phyloP scores from a whole-genome alignment of 1,140 invertebrate species.

The Drosophila neocordata region DNA sequence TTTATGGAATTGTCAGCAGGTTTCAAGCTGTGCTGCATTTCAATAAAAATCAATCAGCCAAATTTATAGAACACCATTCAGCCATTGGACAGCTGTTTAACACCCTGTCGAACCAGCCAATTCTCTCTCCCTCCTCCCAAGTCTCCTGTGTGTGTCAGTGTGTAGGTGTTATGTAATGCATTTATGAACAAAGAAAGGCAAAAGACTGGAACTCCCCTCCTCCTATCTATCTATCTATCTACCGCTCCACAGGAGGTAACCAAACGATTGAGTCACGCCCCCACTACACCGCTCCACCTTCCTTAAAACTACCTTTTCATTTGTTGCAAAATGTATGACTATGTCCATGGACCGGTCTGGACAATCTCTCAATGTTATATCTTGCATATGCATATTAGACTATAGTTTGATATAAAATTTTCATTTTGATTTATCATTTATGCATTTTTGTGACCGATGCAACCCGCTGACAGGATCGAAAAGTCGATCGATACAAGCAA shows the following conservation, averaged over 20 bases:
- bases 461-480: constrained; percentile 50
- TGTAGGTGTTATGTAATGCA: constrained; percentile 72
- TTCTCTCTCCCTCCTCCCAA: background rate
- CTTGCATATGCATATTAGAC: constrained; percentile 32
- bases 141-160: constrained; percentile 40
- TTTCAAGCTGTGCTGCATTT: constrained; percentile 73
- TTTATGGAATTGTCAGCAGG: constrained; percentile 71
- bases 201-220: constrained; percentile 31
- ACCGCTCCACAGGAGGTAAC: constrained; percentile 51
- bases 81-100: constrained; percentile 65
- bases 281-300: background rate
- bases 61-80: constrained; percentile 67
- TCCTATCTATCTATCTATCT: background rate
- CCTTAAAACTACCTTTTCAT: constrained; percentile 15
- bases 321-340: constrained; percentile 42
- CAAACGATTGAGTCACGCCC: constrained; percentile 50
- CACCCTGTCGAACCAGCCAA: constrained; percentile 27
- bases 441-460: constrained; percentile 38
- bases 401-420: constrained; percentile 14
- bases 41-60: constrained; percentile 77
- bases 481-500: constrained; percentile 11
- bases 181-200: constrained; percentile 52
- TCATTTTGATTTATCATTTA: constrained; percentile 71
- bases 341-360: constrained; percentile 34
- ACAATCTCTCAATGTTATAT: constrained; percentile 30